Evolutionary conservation across 2,888 invertebrate genomes (phyloP).

Genomic region (Anthrax anthrax): DNA sequence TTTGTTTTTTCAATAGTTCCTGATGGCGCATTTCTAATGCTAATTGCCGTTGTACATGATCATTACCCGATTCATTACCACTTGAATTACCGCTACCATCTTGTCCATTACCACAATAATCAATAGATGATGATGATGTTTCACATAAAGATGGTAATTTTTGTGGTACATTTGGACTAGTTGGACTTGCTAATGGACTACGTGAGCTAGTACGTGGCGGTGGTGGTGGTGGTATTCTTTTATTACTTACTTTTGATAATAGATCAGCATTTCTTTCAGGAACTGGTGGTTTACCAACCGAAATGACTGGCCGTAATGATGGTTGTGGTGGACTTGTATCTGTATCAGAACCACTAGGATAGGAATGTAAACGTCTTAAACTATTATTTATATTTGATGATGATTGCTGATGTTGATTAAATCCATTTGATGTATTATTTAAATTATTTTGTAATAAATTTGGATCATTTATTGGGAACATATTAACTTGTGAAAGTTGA

Average conservation of each 20-base stretch:
- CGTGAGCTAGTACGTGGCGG: slow-evolving; percentile 83
- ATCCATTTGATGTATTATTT: slow-evolving; percentile 1
- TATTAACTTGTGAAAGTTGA: slow-evolving; percentile 33
- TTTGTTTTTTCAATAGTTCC: slow-evolving; percentile 75
- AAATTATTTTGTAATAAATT: slow-evolving; percentile 11
- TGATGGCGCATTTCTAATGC: slow-evolving; percentile 77
- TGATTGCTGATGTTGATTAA: slow-evolving; percentile 8
- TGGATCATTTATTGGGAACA: slow-evolving; percentile 24
- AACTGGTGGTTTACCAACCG: slow-evolving; percentile 57
- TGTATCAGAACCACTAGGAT: slow-evolving; percentile 73
- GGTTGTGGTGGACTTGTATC: slow-evolving; percentile 63
- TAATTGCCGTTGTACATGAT: slow-evolving; percentile 55
- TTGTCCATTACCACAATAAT: slow-evolving; percentile 16
- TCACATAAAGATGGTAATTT: slow-evolving; percentile 35
- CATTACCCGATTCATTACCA: slow-evolving; percentile 63
- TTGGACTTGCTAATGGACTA: slow-evolving; percentile 74
- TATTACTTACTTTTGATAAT: slow-evolving; percentile 52
- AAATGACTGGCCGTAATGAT: slow-evolving; percentile 40
- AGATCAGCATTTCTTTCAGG: slow-evolving; percentile 70
- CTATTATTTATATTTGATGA: slow-evolving; percentile 36
- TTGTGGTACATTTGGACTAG: slow-evolving; percentile 53
- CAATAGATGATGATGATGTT: slow-evolving; percentile 15
- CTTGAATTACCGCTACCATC: slow-evolving; percentile 45
- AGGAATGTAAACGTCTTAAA: slow-evolving; percentile 64
- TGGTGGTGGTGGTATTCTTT: slow-evolving; percentile 77